These are phyloP conservation scores for Chamaetylas fuelleborni DNA, from an alignment of 2,113 vertebrate genomes.

Conservation along the genomic window DNA sequence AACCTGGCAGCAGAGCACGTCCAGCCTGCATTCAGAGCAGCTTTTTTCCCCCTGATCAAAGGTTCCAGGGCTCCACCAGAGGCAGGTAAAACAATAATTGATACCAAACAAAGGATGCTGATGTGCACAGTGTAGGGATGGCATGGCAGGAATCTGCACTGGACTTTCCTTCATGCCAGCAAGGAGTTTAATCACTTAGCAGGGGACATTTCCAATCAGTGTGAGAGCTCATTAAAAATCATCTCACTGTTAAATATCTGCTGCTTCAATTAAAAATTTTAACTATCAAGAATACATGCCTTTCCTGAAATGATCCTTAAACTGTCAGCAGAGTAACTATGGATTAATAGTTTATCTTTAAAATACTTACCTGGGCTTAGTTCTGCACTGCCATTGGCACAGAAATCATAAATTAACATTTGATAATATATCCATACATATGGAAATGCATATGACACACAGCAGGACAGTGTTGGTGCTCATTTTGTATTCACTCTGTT, in stretches of 20 bases:
- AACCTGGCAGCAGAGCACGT: background rate
- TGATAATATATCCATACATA: background rate
- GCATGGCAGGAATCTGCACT: background rate
- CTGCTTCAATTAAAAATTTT: background rate
- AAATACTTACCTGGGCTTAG: background rate
- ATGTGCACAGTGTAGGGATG: background rate
- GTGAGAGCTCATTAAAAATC: background rate
- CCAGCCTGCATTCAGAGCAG: background rate
- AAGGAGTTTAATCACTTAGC: background rate
- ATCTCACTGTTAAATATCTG: background rate
- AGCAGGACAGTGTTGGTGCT: background rate
- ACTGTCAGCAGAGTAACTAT: background rate
- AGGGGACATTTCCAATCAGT: background rate
- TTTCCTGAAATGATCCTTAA: background rate
- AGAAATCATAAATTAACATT: background rate
- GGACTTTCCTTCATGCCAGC: background rate
- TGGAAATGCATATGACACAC: background rate
- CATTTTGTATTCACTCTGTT: background rate
- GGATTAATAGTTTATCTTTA: background rate
- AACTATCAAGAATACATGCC: background rate
- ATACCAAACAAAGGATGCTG: background rate
- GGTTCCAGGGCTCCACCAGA: background rate
- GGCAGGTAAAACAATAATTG: constrained; percentile 9
- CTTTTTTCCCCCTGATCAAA: background rate
- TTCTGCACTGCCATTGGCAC: background rate